Evolutionary conservation across 1,140 invertebrate genomes (phyloP).

Genomic region (Brachionus rubens): DNA sequence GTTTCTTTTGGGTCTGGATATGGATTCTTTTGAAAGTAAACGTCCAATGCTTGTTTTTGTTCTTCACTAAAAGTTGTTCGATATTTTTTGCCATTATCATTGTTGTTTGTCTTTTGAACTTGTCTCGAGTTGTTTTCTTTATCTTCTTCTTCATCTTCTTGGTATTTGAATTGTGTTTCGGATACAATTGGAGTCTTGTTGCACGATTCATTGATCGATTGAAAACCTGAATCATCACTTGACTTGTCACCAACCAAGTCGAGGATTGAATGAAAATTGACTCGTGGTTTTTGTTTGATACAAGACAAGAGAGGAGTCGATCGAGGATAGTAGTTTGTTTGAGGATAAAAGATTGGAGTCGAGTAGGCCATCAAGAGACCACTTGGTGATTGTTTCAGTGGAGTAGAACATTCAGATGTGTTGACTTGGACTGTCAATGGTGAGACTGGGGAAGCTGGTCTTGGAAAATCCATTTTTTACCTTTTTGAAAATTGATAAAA

Average conservation of each 20-base stretch:
- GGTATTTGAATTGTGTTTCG: not conserved
- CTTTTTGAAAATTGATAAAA: not conserved
- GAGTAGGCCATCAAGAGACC: not conserved
- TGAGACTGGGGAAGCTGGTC: not conserved
- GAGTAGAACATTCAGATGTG: not conserved
- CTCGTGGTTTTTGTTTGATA: not conserved
- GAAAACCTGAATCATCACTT: not conserved
- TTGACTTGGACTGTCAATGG: constrained; percentile 6
- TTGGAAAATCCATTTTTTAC: constrained; percentile 1
- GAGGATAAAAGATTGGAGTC: not conserved
- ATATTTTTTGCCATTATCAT: constrained; percentile 36
- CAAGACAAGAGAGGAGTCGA: not conserved
- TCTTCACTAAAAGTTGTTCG: constrained; percentile 44
- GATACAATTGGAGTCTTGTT: not conserved
- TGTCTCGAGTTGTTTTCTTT: constrained; percentile 33
- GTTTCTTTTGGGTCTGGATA: constrained; percentile 46
- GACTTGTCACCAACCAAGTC: not conserved
- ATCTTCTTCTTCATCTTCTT: not conserved
- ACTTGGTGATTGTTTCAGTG: not conserved
- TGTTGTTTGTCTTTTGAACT: no score
- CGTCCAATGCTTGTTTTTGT: constrained; percentile 34
- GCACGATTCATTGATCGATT: not conserved
- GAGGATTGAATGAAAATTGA: constrained; percentile 9
- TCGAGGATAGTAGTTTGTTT: no score
- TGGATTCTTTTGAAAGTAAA: constrained; percentile 21